A percentile compares a stretch with the other conserved stretches of the same genome.
phyloP scores from a whole-genome alignment of 2,797 vertebrate species.

The Heteromormyrus szaboi region DNA sequence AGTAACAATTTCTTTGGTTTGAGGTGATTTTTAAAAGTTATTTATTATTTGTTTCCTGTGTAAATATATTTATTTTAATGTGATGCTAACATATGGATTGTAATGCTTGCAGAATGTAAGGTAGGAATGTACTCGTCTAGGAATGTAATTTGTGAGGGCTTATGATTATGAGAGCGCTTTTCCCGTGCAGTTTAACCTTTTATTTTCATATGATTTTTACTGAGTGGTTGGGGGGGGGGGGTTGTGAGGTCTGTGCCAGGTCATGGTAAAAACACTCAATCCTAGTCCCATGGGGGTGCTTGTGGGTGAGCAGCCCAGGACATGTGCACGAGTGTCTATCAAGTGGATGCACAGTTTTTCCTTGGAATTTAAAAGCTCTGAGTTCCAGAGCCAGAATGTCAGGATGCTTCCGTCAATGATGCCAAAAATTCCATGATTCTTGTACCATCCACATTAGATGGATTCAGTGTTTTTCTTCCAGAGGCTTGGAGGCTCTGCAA shows the following conservation, averaged over 20 bases:
- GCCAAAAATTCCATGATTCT: background rate
- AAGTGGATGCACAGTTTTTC: background rate
- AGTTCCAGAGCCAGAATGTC: background rate
- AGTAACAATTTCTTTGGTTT: conserved; percentile 50
- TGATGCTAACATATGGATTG: conserved; percentile 75
- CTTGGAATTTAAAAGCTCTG: background rate
- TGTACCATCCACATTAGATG: background rate
- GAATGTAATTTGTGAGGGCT: conserved; percentile 64
- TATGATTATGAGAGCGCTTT: conserved; percentile 30
- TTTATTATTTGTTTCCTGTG: conserved; percentile 71
- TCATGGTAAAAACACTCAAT: background rate
- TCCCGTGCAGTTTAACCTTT: conserved; percentile 22
- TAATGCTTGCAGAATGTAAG: conserved; percentile 75
- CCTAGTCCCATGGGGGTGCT: background rate
- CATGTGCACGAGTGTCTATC: background rate
- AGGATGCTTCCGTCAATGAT: background rate
- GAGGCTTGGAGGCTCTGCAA: background rate
- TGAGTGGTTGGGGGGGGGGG: background rate
- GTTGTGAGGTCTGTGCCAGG: background rate
- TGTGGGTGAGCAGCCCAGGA: background rate
- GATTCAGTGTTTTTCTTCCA: background rate
- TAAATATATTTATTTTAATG: conserved; percentile 84
- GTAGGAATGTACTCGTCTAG: conserved; percentile 71
- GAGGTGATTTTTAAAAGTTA: conserved; percentile 72
- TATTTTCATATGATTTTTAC: conserved; percentile 24